Conservation (phyloP, 2,797 vertebrate genomes). For the Labroides dimidiatus region DNA sequence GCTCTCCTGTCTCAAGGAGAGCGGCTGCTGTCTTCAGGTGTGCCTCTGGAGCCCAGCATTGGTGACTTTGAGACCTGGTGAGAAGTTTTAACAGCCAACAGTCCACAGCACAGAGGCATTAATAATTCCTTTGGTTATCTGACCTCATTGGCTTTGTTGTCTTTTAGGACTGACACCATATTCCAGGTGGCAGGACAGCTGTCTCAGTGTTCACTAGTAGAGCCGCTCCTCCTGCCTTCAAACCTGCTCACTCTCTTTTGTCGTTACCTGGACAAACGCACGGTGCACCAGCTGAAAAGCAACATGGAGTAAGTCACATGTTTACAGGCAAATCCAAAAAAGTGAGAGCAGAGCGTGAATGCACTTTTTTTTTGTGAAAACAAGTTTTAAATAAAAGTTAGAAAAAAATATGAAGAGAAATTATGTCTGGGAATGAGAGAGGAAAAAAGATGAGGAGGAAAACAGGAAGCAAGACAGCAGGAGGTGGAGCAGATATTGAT, state of each 20-base stretch:
- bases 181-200: constrained; percentile 93
- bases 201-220: constrained; percentile 88
- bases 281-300: constrained; percentile 89
- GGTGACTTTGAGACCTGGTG: constrained; percentile 92
- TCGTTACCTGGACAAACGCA: constrained; percentile 94
- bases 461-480: no score
- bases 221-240: constrained; percentile 92
- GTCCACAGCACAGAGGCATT: background rate
- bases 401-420: no score
- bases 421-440: no score
- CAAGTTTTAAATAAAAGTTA: no score
- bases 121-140: background rate
- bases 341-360: no score
- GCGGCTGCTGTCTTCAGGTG: constrained; percentile 87
- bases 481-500: no score
- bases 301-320: constrained; percentile 91
- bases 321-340: background rate
- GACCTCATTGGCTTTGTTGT: background rate
- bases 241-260: constrained; percentile 96
- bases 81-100: constrained; percentile 21
- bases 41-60: constrained; percentile 83
- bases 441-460: no score
- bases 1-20: constrained; percentile 93
- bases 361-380: no score
- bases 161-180: constrained; percentile 89